These are phyloP conservation scores for Neodontobutis hainanensis DNA, from an alignment of 2,113 vertebrate genomes.

Conservation along the genomic window DNA sequence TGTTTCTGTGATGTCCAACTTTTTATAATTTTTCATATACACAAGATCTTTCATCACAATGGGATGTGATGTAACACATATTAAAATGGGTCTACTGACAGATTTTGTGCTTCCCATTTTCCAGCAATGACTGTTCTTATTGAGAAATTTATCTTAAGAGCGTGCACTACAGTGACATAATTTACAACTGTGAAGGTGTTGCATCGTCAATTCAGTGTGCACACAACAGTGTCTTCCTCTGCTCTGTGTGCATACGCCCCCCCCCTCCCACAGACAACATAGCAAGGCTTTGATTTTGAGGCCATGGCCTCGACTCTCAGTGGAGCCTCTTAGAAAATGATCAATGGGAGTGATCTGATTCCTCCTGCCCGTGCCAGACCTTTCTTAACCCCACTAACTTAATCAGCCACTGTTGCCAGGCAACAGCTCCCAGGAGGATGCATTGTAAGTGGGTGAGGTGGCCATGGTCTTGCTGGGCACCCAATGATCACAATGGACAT, in stretches of 20 bases:
- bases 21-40: too few relatives aligned
- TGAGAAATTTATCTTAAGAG: conserved; percentile 22
- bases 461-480: conserved; percentile 50
- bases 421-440: conserved; percentile 66
- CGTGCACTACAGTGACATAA: conserved; percentile 30
- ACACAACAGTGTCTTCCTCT: conserved; percentile 40
- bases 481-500: conserved; percentile 57
- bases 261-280: conserved; percentile 58
- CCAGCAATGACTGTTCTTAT: background rate
- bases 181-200: conserved; percentile 22
- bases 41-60: too few relatives aligned
- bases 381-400: conserved; percentile 73
- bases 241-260: conserved; percentile 47
- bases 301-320: conserved; percentile 51
- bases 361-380: conserved; percentile 65
- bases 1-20: too few relatives aligned
- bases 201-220: conserved; percentile 14
- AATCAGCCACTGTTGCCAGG: conserved; percentile 70
- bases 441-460: conserved; percentile 39
- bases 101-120: background rate
- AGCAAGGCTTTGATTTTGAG: conserved; percentile 66
- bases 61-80: too few relatives aligned
- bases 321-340: conserved; percentile 56
- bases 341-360: conserved; percentile 77
- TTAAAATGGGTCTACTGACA: too few relatives aligned